These are phyloP conservation scores for Muntiacus reevesi DNA, from an alignment of 2,113 vertebrate species.

Conservation along the genomic window DNA sequence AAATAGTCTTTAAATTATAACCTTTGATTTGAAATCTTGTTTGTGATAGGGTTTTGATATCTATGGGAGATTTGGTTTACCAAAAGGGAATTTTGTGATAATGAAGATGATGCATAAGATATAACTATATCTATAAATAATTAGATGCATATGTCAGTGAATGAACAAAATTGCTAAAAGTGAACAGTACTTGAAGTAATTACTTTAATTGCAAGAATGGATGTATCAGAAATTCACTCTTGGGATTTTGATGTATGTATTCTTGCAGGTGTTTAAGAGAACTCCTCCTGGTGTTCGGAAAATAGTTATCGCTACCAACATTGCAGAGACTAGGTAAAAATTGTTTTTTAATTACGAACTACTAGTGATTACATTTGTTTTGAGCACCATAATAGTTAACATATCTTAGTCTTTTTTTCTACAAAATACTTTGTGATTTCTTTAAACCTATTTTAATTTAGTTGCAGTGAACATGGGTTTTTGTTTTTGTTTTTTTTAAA, in stretches of 20 bases:
- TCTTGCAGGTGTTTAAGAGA: slow-evolving; percentile 94
- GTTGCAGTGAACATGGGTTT: neutral
- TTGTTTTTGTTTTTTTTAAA: neutral
- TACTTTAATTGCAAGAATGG: neutral
- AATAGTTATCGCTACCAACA: slow-evolving; percentile 98
- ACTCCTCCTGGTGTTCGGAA: slow-evolving; percentile 96
- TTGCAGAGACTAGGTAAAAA: slow-evolving; percentile 96
- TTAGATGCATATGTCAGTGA: neutral
- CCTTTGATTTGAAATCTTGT: neutral
- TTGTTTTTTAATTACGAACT: slow-evolving; percentile 31
- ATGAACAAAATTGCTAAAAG: neutral
- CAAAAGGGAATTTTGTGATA: neutral
- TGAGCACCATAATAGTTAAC: neutral
- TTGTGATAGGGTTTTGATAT: slow-evolving; percentile 8
- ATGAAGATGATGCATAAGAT: neutral
- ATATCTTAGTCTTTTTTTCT: neutral
- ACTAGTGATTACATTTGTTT: neutral
- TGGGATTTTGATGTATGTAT: slow-evolving; percentile 46
- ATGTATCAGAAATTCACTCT: neutral
- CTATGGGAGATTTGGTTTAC: neutral
- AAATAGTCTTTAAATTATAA: neutral
- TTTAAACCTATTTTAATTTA: neutral
- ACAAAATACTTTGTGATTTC: neutral
- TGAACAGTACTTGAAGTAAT: slow-evolving; percentile 4
- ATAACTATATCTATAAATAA: neutral